Evolutionary conservation across 92 coral and sea anemone species (phyloP).

Genomic region (Umimayanthus kanabou): DNA sequence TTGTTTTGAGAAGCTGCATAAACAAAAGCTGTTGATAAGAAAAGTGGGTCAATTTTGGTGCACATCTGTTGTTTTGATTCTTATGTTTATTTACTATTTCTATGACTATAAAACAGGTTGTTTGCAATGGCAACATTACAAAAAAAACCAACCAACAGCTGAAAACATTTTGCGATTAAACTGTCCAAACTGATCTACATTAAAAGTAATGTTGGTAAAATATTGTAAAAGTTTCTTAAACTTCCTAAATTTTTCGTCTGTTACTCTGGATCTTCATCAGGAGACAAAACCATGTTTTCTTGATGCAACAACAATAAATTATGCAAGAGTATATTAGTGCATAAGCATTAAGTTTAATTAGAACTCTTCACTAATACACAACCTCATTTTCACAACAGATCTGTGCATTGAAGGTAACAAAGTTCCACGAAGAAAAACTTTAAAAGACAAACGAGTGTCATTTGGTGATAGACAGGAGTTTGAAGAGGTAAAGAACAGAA

Average conservation of each 20-base stretch:
- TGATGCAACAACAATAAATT: too few relatives aligned
- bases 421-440: constrained; percentile 70
- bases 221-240: too few relatives aligned
- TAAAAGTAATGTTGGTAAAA: too few relatives aligned
- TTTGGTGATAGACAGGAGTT: constrained; percentile 71
- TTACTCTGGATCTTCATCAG: too few relatives aligned
- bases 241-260: too few relatives aligned
- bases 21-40: constrained; percentile 5
- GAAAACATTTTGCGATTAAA: too few relatives aligned
- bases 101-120: too few relatives aligned
- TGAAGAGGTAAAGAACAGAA: constrained; percentile 64
- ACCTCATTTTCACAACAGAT: constrained; percentile 49
- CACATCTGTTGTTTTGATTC: background rate
- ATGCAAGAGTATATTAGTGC: too few relatives aligned
- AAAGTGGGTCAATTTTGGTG: background rate
- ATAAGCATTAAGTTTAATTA: background rate
- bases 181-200: too few relatives aligned
- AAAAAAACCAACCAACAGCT: too few relatives aligned
- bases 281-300: too few relatives aligned
- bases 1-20: background rate
- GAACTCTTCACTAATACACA: background rate
- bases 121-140: too few relatives aligned
- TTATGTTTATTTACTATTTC: background rate
- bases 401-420: constrained; percentile 74
- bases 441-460: constrained; percentile 74